phyloP scores from a whole-genome alignment of 2,888 invertebrate genomes.

The Tanypteryx hageni region DNA sequence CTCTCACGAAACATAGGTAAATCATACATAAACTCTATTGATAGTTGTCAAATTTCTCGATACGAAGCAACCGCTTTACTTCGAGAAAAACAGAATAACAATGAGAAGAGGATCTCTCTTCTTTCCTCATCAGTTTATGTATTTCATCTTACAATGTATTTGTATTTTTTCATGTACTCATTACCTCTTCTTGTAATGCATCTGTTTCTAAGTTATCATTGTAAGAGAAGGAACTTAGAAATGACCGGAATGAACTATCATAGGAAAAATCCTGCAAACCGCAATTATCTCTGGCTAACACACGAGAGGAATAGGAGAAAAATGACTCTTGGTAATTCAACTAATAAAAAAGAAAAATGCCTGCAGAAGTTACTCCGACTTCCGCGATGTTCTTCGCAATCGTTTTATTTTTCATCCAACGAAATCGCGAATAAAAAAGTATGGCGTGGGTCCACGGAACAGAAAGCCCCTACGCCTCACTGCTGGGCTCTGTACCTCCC shows the following conservation, averaged over 20 bases:
- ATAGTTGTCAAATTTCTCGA: too few relatives aligned
- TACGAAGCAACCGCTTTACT: too few relatives aligned
- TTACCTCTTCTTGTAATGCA: neutral
- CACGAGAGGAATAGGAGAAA: neutral
- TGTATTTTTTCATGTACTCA: neutral
- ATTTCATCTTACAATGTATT: neutral
- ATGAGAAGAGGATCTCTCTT: too few relatives aligned
- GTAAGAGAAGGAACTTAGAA: neutral
- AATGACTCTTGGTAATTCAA: neutral
- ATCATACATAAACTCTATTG: too few relatives aligned
- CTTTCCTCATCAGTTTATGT: too few relatives aligned
- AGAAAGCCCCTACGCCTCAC: neutral
- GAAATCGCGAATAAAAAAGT: neutral
- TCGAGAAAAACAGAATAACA: too few relatives aligned
- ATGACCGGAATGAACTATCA: neutral
- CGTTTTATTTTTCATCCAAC: neutral
- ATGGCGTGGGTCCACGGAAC: neutral
- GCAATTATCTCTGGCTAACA: neutral
- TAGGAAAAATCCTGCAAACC: neutral
- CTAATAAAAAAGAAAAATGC: neutral
- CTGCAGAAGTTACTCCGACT: neutral
- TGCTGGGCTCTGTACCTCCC: neutral
- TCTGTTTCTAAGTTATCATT: neutral
- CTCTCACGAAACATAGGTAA: too few relatives aligned
- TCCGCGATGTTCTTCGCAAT: neutral